A percentile compares a stretch with the other conserved stretches of the same genome.
Conservation (phyloP, 2,113 vertebrate genomes). For the Microcebus lehilahytsara region DNA sequence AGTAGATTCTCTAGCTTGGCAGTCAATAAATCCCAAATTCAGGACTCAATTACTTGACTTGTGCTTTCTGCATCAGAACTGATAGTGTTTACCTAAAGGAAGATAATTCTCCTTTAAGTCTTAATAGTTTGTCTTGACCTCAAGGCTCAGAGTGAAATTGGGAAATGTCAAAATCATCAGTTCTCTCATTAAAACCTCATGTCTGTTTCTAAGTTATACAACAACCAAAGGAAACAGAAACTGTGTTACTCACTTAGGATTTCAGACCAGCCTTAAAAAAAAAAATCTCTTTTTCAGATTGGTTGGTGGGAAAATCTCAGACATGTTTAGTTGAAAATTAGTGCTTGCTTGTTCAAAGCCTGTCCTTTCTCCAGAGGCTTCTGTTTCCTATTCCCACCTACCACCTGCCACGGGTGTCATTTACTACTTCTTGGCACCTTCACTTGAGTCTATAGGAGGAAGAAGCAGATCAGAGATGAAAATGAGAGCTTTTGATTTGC, state of each 20-base stretch:
- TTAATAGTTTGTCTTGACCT: slow-evolving; percentile 15
- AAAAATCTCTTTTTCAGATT: not conserved
- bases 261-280: not conserved
- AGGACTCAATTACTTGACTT: not conserved
- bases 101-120: not conserved
- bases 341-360: not conserved
- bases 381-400: not conserved
- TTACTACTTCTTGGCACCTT: not conserved
- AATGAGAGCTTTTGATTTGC: not conserved
- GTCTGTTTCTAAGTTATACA: slow-evolving; percentile 10
- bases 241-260: not conserved
- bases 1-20: not conserved
- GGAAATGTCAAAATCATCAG: not conserved
- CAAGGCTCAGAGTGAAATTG: not conserved
- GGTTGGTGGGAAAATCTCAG: not conserved
- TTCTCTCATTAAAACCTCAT: slow-evolving; percentile 34
- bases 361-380: not conserved
- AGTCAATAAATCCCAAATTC: not conserved
- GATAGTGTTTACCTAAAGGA: not conserved
- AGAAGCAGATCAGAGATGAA: not conserved
- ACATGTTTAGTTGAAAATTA: not conserved
- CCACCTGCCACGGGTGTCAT: not conserved
- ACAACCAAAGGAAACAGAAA: not conserved
- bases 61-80: not conserved
- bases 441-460: not conserved